These are phyloP conservation scores for Diaprepes abbreviatus DNA, from an alignment of 2,888 invertebrate genomes.

Conservation along the genomic window DNA sequence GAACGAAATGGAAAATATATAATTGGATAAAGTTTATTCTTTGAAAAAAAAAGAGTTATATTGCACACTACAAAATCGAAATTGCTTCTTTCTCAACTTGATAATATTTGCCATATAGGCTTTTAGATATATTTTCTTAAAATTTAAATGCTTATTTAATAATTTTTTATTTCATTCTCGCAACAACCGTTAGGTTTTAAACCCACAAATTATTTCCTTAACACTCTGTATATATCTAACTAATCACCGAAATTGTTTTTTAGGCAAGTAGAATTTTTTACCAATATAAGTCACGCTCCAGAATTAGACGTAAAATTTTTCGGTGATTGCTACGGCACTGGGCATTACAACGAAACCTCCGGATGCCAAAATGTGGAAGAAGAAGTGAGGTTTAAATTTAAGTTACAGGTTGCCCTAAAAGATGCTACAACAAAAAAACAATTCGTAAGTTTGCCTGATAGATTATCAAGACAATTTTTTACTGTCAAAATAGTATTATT, in stretches of 20 bases:
- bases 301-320: slow-evolving; percentile 78
- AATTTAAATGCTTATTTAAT: too few relatives aligned
- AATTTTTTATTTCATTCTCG: too few relatives aligned
- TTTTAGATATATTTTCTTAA: too few relatives aligned
- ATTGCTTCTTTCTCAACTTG: too few relatives aligned
- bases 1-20: too few relatives aligned
- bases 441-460: slow-evolving; percentile 59
- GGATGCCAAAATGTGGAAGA: slow-evolving; percentile 74
- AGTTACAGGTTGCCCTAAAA: slow-evolving; percentile 73
- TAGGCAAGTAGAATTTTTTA: slow-evolving; percentile 73
- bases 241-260: slow-evolving; percentile 4
- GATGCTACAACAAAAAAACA: slow-evolving; percentile 70
- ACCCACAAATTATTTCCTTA: too few relatives aligned
- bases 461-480: not conserved
- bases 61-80: too few relatives aligned
- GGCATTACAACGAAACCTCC: slow-evolving; percentile 64
- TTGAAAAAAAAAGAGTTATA: too few relatives aligned
- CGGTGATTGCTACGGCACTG: slow-evolving; percentile 76
- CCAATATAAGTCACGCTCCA: slow-evolving; percentile 73
- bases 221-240: too few relatives aligned
- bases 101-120: too few relatives aligned
- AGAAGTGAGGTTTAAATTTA: slow-evolving; percentile 76
- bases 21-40: too few relatives aligned
- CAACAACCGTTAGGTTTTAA: too few relatives aligned
- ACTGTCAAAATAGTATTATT: not conserved